Base-by-base conservation (phyloP, 2,113 vertebrate species). In the Turnix velox region DNA sequence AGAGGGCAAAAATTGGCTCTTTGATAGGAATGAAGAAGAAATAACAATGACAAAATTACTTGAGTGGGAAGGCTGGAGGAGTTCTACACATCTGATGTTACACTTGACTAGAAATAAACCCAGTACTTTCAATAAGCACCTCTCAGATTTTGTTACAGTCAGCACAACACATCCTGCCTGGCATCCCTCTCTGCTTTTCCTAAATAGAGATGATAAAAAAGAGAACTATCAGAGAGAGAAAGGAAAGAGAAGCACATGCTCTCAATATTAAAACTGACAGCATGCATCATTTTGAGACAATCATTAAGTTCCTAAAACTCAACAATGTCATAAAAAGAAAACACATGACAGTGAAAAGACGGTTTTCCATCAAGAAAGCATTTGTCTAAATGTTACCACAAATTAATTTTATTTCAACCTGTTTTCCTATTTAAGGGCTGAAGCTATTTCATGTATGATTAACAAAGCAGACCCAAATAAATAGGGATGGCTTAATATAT, bases 41-140 rank as follows among this genome's bases (percentile, higher is more conserved):
- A 89, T 87, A 92, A 91, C 62, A 94, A 92, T 58, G 58, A 43
- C 75, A 87, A 66, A 91, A 92, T 93, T 89, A 89, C 59, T 92
- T 76, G 40, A 93, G 84, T 84, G 72, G 57, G 85, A 91, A 93
- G 65, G 61, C 72, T 91, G 75, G 86, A 92, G 68, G 79, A 93
- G 61, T 73, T 90, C 82, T 79, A n/a, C 14, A 31, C 30, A 63
- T 84, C 35, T 88, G 69, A 79, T 85, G 82, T 68, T 80, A 91
- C 43, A 71, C 76, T 94, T 93, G 59, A 71, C 90, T 90, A 65
- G 57, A 92, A 96, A 93, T 81, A 94, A 91, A 94, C 33, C 48
- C 4, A 1, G 58, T 66, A 58, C 46, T 85, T 95, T 85, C 58
- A 89, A 61, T 73, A 94, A 91, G 66, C 66, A 85, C 58, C 42